phyloP scores from a whole-genome alignment of 1,140 invertebrate genomes.

The Luehdorfia chinensis region DNA sequence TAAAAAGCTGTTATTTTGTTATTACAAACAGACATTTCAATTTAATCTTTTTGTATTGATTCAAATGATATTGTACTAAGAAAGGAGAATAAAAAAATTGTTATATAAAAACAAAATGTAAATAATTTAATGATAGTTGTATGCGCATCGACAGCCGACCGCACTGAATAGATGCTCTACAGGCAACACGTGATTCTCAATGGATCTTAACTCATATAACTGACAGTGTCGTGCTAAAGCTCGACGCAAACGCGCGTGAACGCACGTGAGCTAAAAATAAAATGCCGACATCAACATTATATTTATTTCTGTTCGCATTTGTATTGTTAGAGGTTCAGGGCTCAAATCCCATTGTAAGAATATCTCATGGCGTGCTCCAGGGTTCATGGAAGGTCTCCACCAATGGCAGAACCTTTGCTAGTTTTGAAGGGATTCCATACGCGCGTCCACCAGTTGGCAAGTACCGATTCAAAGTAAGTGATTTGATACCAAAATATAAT shows the following conservation, averaged over 20 bases:
- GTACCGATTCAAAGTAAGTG: constrained; percentile 72
- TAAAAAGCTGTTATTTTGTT: too few relatives aligned
- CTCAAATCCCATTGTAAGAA: constrained; percentile 38
- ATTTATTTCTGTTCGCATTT: constrained; percentile 13
- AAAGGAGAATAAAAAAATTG: too few relatives aligned
- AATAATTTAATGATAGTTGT: too few relatives aligned
- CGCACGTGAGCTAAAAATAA: background rate
- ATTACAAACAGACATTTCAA: too few relatives aligned
- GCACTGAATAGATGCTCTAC: too few relatives aligned
- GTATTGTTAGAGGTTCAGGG: constrained; percentile 16
- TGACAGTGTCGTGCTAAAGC: constrained; percentile 3
- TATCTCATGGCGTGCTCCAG: constrained; percentile 43
- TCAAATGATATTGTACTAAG: too few relatives aligned
- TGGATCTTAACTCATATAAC: too few relatives aligned
- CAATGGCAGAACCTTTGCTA: constrained; percentile 65
- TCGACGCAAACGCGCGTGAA: constrained; percentile 17
- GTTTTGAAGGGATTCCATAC: constrained; percentile 79
- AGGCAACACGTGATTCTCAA: too few relatives aligned
- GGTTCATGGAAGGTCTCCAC: constrained; percentile 51
- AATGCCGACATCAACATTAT: constrained; percentile 19
- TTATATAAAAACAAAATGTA: too few relatives aligned
- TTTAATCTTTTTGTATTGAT: too few relatives aligned
- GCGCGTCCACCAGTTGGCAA: constrained; percentile 78
- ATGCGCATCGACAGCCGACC: too few relatives aligned
- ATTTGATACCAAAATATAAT: background rate